phyloP scores from a whole-genome alignment of 2,888 invertebrate genomes.

The Rhynchonema sp. region DNA sequence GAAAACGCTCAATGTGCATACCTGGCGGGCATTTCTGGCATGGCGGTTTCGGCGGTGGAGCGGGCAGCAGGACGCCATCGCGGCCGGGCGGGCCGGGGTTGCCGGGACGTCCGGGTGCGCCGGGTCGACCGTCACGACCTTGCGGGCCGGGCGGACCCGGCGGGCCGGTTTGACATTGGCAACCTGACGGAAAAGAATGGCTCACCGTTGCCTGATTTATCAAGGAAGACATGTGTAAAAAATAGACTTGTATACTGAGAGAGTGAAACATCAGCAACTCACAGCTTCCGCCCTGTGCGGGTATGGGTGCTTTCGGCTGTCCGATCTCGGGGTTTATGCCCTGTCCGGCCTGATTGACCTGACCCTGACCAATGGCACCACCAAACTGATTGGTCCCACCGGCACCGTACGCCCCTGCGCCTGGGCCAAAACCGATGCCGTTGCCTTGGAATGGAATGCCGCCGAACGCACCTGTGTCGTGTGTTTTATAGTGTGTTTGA shows the following conservation, averaged over 20 bases:
- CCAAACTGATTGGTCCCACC: too few species aligned
- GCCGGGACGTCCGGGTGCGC: constrained; percentile 21
- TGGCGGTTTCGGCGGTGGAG: constrained; percentile 27
- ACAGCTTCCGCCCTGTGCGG: constrained; percentile 15
- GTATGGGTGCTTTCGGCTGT: constrained; percentile 7
- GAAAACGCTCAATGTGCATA: background rate
- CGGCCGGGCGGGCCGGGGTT: constrained; percentile 20
- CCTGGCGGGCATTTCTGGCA: constrained; percentile 21
- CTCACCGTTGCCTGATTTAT: too few species aligned
- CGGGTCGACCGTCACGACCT: constrained; percentile 19
- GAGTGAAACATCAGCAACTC: background rate
- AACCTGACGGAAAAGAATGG: constrained; percentile 8
- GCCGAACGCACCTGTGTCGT: too few species aligned
- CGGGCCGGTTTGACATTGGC: constrained; percentile 23
- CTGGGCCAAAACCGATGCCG: background rate
- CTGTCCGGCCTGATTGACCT: too few species aligned
- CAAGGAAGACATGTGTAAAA: too few species aligned
- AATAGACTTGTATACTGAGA: background rate
- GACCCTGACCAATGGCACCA: too few species aligned
- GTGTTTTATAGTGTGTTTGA: too few species aligned
- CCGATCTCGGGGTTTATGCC: too few species aligned
- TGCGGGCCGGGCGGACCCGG: constrained; percentile 19
- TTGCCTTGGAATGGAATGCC: background rate
- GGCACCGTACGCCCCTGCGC: constrained; percentile 3
- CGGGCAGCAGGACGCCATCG: constrained; percentile 21